These are phyloP conservation scores for Centropyge bicolor DNA, from an alignment of 2,797 vertebrate species.

Conservation along the genomic window DNA sequence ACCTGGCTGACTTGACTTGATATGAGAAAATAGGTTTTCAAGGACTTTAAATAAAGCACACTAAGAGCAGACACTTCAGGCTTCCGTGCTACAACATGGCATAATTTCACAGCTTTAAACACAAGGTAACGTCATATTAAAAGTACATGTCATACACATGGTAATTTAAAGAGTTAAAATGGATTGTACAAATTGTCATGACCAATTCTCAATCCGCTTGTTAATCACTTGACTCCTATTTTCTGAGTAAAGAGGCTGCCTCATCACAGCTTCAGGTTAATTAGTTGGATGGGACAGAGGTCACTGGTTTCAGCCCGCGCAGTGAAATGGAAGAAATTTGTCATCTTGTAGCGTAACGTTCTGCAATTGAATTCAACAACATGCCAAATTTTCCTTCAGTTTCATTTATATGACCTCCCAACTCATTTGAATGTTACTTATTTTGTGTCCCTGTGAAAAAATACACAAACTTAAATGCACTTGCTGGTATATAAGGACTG, in stretches of 20 bases:
- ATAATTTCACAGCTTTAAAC: neutral
- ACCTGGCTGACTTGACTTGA: too few species aligned
- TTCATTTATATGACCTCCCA: neutral
- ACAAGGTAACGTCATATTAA: neutral
- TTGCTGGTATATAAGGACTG: neutral
- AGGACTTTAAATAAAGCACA: neutral
- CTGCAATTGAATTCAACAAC: constrained; percentile 55
- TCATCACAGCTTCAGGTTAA: constrained; percentile 30
- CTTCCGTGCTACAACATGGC: neutral
- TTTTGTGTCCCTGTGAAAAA: neutral
- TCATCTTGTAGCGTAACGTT: constrained; percentile 33
- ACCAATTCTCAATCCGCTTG: constrained; percentile 22
- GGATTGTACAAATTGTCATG: constrained; percentile 12
- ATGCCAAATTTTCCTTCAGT: neutral
- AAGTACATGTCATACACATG: neutral
- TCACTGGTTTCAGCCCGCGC: constrained; percentile 10
- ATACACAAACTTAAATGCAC: neutral
- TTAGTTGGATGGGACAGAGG: constrained; percentile 28
- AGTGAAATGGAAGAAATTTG: constrained; percentile 44
- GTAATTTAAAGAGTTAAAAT: constrained; percentile 17
- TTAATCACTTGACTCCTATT: constrained; percentile 57
- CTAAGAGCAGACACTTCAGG: neutral
- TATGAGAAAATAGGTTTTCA: neutral
- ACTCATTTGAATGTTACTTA: neutral
- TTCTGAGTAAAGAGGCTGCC: constrained; percentile 32